Conservation (phyloP, 2,113 vertebrate genomes). For the Lepidothrix coronata region DNA sequence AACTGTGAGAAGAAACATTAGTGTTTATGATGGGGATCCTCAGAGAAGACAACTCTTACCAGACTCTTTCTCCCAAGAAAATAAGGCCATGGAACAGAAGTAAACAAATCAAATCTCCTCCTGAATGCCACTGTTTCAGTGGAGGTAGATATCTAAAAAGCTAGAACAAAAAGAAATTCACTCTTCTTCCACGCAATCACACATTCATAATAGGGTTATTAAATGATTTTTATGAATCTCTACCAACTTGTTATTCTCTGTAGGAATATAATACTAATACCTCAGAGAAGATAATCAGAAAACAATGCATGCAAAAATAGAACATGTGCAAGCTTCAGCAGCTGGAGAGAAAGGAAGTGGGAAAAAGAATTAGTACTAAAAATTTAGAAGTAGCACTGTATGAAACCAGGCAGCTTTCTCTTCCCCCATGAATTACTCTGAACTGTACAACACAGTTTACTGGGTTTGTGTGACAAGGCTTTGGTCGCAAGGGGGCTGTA, state of each 20-base stretch:
- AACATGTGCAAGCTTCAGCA: not conserved
- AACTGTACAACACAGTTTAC: fast-evolving
- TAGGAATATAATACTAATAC: not conserved
- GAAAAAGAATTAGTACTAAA: not conserved
- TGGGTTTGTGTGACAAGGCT: not conserved
- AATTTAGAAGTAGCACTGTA: not conserved
- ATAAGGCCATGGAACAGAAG: not conserved
- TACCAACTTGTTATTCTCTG: not conserved
- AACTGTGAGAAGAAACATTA: not conserved
- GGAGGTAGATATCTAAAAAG: not conserved
- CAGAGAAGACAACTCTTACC: not conserved
- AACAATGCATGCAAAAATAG: not conserved
- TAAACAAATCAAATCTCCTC: not conserved
- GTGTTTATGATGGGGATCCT: not conserved
- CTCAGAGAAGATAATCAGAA: not conserved
- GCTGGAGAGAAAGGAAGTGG: not conserved
- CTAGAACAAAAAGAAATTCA: not conserved
- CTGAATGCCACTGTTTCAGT: not conserved
- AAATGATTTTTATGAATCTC: not conserved
- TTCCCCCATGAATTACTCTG: not conserved
- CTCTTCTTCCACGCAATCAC: not conserved
- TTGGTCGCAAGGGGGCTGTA: fast-evolving
- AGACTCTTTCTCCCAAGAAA: not conserved
- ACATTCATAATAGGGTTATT: not conserved
- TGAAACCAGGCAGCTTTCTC: not conserved